phyloP scores from a whole-genome alignment of 2,113 vertebrate species.

The Strigops habroptila region DNA sequence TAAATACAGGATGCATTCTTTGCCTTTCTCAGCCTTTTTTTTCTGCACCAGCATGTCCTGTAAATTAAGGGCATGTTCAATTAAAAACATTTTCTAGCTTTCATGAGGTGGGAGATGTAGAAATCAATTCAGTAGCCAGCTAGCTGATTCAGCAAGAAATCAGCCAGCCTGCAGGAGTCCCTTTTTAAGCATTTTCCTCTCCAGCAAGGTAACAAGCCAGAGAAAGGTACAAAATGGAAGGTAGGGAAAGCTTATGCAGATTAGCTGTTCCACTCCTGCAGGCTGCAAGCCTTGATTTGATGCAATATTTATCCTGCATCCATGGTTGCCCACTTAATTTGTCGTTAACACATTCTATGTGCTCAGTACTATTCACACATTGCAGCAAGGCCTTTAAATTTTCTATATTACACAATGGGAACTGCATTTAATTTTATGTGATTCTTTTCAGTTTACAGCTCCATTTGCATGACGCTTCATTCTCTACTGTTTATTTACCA shows the following conservation, averaged over 20 bases:
- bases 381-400: not conserved
- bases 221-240: not conserved
- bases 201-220: slow-evolving; percentile 15
- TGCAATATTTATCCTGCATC: not conserved
- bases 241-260: not conserved
- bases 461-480: not conserved
- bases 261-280: not conserved
- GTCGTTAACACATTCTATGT: not conserved
- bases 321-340: not conserved
- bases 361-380: not conserved
- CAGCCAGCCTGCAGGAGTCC: not conserved
- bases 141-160: slow-evolving; percentile 52
- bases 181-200: slow-evolving; percentile 39
- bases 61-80: not conserved
- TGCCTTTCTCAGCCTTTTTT: not conserved
- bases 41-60: not conserved
- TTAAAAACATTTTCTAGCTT: slow-evolving; percentile 31
- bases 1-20: not conserved
- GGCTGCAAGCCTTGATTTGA: not conserved
- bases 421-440: not conserved
- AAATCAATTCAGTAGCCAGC: slow-evolving; percentile 33
- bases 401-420: not conserved
- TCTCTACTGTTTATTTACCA: not conserved
- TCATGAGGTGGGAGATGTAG: slow-evolving; percentile 2
- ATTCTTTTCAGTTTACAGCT: not conserved